phyloP scores from a whole-genome alignment of 1,140 invertebrate species.

The Diuraphis noxia region DNA sequence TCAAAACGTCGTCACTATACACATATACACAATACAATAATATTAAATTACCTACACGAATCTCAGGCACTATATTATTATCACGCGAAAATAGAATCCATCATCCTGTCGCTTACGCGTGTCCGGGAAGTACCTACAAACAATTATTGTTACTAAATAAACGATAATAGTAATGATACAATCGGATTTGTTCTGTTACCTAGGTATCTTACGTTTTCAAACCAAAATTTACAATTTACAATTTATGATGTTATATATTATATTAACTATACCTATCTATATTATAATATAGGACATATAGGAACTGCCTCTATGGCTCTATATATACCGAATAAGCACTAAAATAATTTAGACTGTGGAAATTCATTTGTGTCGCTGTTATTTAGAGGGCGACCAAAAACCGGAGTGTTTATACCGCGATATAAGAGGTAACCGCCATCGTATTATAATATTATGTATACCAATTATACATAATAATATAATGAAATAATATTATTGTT shows the following conservation, averaged over 20 bases:
- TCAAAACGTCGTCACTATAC: not conserved
- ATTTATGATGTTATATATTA: not conserved
- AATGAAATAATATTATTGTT: conserved; percentile 12
- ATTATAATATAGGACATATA: not conserved
- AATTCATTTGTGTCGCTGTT: not conserved
- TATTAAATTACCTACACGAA: not conserved
- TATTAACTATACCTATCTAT: not conserved
- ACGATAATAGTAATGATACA: not conserved
- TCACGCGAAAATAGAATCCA: not conserved
- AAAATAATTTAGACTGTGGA: not conserved
- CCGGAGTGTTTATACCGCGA: not conserved
- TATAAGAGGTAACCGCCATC: not conserved
- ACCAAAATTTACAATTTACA: not conserved
- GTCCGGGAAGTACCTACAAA: not conserved
- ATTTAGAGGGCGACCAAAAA: not conserved
- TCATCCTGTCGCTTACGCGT: not conserved
- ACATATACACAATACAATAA: not conserved
- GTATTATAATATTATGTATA: not conserved
- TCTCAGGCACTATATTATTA: not conserved
- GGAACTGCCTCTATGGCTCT: not conserved
- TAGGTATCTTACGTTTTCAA: not conserved
- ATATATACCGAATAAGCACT: not conserved
- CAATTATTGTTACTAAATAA: not conserved
- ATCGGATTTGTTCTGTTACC: not conserved
- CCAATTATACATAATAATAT: not conserved